Evolutionary conservation across 2,113 vertebrate genomes (phyloP), one percentile per base, ranked within the genome.

Genomic region (Raja brachyura): DNA sequence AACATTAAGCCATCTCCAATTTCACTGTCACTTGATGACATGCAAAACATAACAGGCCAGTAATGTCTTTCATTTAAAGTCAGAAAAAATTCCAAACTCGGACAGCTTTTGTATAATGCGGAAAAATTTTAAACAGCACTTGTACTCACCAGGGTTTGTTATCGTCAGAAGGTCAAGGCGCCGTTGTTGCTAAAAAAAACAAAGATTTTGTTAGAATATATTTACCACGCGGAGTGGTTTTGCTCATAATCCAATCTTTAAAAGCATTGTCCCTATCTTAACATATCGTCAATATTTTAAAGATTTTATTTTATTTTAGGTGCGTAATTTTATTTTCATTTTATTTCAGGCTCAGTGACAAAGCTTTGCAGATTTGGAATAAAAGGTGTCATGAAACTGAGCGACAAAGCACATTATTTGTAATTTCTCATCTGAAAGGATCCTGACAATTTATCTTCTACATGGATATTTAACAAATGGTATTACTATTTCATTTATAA

Each of bases 161-260:
- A 99, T 98, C 90, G 99, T 99, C 95, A 99, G 95, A 93, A 99
- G 98, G 95, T 99, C 98, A 93, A 99, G 97, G 79, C 95, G 97
- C 68, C 98, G 96, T 94, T 99, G 98, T 97, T 99, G 98, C 99
- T 99, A 96, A n/a, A 98, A 97, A 96, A 96, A 95, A 96, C 96
- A 93, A 93, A 95, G 28, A 90, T 14, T 90, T 63, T 33, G 14
- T 90, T 90, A 90, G 59, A 66, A 90, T 61, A 90, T 31, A 31
- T 66, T 63, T 61, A 68, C 11, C 61, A 90, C 16, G 63, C 3
- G 61, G 25, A 16, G n/a, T 88, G 2, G 10, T 31, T 61, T 88
- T 31, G 5, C n/a, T 88, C 25, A 14, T 88, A 10, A 2, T 88
- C 14, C 11, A 63, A 31, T n/a, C 61, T 66, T 63, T 88, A 88